Base-by-base conservation (phyloP, 2,888 invertebrate species). In the Nomada goodeniana region DNA sequence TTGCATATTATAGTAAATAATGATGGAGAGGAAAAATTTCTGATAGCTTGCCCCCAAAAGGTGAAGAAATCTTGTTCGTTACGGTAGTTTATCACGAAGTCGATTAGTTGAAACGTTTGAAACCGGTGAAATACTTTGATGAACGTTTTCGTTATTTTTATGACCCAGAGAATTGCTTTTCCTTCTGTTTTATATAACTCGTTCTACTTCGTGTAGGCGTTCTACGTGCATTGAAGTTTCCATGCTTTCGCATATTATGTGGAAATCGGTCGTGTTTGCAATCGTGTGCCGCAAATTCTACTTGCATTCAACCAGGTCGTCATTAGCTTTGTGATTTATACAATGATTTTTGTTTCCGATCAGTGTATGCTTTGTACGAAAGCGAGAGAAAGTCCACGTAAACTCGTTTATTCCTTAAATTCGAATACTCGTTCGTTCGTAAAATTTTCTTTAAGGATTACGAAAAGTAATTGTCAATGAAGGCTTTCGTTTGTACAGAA, bases 171-270 rank as follows among this genome's bases (percentile, higher is more conserved):
- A 36, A 47, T 50, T 13, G 9, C 20, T 15, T 59, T 42, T 55
- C 15, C 50, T 36, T 36, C 10, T 5, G 36, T 36, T 63, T 26
- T 20, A 18, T 47, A 26, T 50, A 57, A 42, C 57, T 29, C 42
- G 75, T 74, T 68, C 50, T 47, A 77, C 77, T 85, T 80, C 57
- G 64, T 67, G 26, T 59, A 47, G n/a, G 64, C 36, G 23, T 69
- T 61, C 59, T 60, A 59, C 65, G 57, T 64, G 63, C 26, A 26
- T 63, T 15, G 61, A 60, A 80, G 73, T 84, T 77, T 85, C 73
- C 71, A 76, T 73, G 84, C 84, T 86, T 86, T 86, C 86, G 75
- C 82, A 71, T 47, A 64, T 82, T 76, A 59, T 70, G 74, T 80
- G 71, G 76, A 87, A 82, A 82, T 72, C 70, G 68, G 29, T 61